A percentile compares a stretch with the other conserved stretches of the same genome.
Evolutionary conservation across 2,113 vertebrate species (phyloP).

Genomic region (Girardinichthys multiradiatus): DNA sequence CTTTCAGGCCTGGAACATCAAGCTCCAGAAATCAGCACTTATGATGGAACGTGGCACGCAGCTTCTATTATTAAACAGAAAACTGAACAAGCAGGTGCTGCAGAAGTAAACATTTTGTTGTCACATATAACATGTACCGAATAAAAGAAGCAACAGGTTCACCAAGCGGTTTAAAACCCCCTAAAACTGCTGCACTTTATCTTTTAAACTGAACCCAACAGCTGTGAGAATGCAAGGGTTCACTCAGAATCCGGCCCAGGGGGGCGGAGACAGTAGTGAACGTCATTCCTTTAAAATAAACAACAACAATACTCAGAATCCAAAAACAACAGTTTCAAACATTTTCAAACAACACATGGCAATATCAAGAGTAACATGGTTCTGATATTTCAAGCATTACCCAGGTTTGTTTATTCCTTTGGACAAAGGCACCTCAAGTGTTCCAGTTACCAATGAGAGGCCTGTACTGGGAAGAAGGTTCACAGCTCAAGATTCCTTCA

Average conservation of each 20-base stretch:
- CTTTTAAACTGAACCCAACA: conserved; percentile 19
- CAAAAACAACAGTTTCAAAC: conserved; percentile 72
- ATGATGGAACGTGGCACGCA: conserved; percentile 11
- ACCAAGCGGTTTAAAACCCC: neutral
- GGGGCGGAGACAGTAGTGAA: conserved; percentile 49
- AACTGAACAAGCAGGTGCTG: neutral
- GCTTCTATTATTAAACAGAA: conserved; percentile 14
- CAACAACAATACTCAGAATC: conserved; percentile 44
- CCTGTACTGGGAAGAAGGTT: conserved; percentile 12
- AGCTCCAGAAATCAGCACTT: conserved; percentile 30
- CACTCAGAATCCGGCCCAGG: conserved; percentile 8
- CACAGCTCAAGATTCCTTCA: neutral
- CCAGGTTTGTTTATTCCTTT: conserved; percentile 83
- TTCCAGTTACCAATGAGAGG: conserved; percentile 51
- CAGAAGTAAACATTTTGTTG: conserved; percentile 23
- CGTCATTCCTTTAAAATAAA: conserved; percentile 4
- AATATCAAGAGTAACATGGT: conserved; percentile 70
- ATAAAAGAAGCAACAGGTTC: conserved; percentile 10
- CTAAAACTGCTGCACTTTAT: conserved; percentile 13
- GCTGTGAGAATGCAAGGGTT: conserved; percentile 10
- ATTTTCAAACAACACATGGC: conserved; percentile 61
- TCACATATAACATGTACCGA: conserved; percentile 10
- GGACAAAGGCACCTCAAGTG: conserved; percentile 76
- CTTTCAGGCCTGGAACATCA: conserved; percentile 8
- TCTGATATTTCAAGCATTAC: conserved; percentile 82